Evolutionary conservation across 2,797 vertebrate genomes (phyloP).

Genomic region (Leucoraja ocellata): DNA sequence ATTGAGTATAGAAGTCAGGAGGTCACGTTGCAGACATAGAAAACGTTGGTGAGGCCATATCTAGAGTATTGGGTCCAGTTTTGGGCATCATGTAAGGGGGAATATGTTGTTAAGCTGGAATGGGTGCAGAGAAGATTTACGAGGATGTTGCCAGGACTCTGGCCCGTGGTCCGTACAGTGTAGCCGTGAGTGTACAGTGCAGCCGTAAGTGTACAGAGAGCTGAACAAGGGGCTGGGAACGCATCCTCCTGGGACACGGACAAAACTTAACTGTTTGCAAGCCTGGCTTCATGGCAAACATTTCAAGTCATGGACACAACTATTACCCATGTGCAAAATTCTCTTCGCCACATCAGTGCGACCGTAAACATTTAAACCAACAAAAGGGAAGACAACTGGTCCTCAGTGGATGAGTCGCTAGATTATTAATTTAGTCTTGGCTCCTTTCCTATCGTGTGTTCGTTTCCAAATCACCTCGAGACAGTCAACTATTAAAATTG

Average conservation of each 20-base stretch:
- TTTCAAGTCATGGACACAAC: conserved; percentile 34
- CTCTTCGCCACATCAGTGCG: conserved; percentile 28
- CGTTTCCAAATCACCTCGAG: conserved; percentile 18
- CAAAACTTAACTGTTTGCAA: conserved; percentile 42
- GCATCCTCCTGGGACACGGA: conserved; percentile 36
- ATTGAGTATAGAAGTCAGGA: too few species aligned
- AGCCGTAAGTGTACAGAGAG: too few species aligned
- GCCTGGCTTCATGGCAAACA: conserved; percentile 38
- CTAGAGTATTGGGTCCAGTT: too few species aligned
- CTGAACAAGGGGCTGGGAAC: neutral
- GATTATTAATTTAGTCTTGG: conserved; percentile 37
- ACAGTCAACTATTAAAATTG: conserved; percentile 32
- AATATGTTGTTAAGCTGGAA: too few species aligned
- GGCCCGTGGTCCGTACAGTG: too few species aligned
- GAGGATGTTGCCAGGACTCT: too few species aligned
- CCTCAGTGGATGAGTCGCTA: neutral
- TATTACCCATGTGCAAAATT: conserved; percentile 37
- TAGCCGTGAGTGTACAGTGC: too few species aligned
- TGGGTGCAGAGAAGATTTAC: too few species aligned
- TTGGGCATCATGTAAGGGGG: too few species aligned
- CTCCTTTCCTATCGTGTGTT: conserved; percentile 4
- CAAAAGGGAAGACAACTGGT: conserved; percentile 17
- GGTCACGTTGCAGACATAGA: too few species aligned
- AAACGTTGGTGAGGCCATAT: too few species aligned
- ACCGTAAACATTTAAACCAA: conserved; percentile 40